phyloP scores from a whole-genome alignment of 1,140 invertebrate genomes.

The Acromyrmex echinatior region DNA sequence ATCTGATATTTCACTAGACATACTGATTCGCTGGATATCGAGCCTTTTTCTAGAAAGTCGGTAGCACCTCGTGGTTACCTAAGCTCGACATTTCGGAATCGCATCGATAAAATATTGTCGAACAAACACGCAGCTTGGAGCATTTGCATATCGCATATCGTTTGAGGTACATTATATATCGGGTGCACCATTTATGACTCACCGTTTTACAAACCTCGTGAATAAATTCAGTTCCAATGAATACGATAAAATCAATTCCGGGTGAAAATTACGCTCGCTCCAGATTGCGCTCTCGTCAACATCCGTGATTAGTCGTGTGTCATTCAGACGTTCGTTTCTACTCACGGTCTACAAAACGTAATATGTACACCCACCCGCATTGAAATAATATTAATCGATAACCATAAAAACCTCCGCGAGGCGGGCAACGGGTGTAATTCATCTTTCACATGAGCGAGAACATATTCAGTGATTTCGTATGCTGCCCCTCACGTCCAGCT shows the following conservation, averaged over 20 bases:
- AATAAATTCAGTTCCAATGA: conserved; percentile 36
- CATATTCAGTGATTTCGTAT: conserved; percentile 73
- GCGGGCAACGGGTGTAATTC: conserved; percentile 61
- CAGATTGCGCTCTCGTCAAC: neutral
- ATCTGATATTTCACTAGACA: conserved; percentile 61
- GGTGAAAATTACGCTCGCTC: neutral
- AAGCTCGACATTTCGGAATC: conserved; percentile 3
- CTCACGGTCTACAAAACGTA: neutral
- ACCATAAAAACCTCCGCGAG: conserved; percentile 63
- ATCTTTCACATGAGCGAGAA: conserved; percentile 66
- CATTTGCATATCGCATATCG: conserved; percentile 29
- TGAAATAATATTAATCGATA: conserved; percentile 71
- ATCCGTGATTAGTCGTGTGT: neutral
- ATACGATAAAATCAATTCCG: conserved; percentile 17
- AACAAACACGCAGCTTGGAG: neutral
- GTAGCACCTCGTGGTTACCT: neutral
- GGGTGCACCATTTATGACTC: conserved; percentile 21
- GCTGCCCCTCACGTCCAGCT: conserved; percentile 71
- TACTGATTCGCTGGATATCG: conserved; percentile 28
- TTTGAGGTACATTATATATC: neutral
- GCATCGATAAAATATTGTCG: conserved; percentile 2
- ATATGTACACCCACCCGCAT: conserved; percentile 38
- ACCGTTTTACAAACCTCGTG: neutral
- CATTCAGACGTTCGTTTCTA: neutral
- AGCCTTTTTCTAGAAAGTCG: neutral